Evolutionary conservation across 53 echinoderm and acorn worm species (phyloP).

Genomic region (Echinometra lucunter): DNA sequence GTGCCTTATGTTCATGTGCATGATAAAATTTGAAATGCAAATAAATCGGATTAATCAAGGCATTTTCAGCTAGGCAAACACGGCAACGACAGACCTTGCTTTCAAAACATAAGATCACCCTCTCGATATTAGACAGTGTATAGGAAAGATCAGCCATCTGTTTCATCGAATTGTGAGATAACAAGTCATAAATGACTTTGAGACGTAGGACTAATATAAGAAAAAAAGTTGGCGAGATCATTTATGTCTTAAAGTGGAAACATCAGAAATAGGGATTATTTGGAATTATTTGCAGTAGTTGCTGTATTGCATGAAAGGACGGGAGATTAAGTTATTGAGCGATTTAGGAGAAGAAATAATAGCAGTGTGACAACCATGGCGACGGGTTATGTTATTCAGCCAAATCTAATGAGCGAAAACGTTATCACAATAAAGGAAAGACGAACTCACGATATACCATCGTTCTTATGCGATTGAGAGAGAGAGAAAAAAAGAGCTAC

Average conservation of each 20-base stretch:
- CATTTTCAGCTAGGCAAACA: no score
- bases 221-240: no score
- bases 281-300: not conserved
- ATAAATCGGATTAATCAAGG: no score
- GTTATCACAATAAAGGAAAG: not conserved
- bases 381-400: not conserved
- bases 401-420: not conserved
- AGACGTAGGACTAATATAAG: no score
- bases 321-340: constrained; percentile 8
- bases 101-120: no score
- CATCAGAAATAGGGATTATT: not conserved
- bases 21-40: no score
- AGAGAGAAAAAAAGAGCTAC: not conserved
- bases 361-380: not conserved
- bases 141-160: no score
- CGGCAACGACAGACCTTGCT: no score
- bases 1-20: no score
- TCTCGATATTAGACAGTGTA: no score
- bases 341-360: not conserved
- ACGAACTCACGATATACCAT: not conserved
- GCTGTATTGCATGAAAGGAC: not conserved
- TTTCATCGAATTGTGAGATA: no score
- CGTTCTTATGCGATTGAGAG: not conserved
- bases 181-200: no score
- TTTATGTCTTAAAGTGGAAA: not conserved